Conservation (phyloP, 2,888 invertebrate species). For the Acrobasis consociella region DNA sequence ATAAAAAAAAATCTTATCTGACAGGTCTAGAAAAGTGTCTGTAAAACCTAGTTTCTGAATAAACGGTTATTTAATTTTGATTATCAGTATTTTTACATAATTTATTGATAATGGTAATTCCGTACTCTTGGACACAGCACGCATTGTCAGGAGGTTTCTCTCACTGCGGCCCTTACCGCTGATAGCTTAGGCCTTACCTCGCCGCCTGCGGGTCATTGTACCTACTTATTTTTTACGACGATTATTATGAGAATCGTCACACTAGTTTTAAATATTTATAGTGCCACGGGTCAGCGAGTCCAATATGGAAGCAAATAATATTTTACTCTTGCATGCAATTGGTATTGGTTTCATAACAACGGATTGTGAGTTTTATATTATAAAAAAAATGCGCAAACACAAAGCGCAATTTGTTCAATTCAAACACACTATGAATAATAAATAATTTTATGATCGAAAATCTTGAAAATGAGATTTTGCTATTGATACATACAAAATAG, state of each 20-base stretch:
- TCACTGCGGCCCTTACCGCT: too few relatives aligned
- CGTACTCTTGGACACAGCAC: too few relatives aligned
- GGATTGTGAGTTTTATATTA: background rate
- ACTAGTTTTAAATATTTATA: constrained; percentile 13
- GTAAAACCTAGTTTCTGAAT: too few relatives aligned
- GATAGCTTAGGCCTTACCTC: too few relatives aligned
- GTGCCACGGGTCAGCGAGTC: background rate
- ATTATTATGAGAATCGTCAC: background rate
- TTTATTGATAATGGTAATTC: too few relatives aligned
- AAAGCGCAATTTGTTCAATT: background rate
- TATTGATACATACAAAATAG: background rate
- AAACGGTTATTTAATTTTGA: too few relatives aligned
- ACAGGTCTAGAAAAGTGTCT: too few relatives aligned
- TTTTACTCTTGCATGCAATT: constrained; percentile 9
- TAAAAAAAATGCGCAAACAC: background rate
- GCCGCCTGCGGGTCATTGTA: too few relatives aligned
- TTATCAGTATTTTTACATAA: too few relatives aligned
- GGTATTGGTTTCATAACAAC: background rate
- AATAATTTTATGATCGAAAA: background rate
- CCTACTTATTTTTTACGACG: too few relatives aligned
- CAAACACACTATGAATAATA: constrained; percentile 1
- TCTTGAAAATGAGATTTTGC: background rate
- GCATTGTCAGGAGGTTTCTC: too few relatives aligned
- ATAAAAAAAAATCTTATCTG: too few relatives aligned
- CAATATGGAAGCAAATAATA: constrained; percentile 9